phyloP scores from a whole-genome alignment of 1,140 invertebrate species.

The Tetragnatha versicolor region DNA sequence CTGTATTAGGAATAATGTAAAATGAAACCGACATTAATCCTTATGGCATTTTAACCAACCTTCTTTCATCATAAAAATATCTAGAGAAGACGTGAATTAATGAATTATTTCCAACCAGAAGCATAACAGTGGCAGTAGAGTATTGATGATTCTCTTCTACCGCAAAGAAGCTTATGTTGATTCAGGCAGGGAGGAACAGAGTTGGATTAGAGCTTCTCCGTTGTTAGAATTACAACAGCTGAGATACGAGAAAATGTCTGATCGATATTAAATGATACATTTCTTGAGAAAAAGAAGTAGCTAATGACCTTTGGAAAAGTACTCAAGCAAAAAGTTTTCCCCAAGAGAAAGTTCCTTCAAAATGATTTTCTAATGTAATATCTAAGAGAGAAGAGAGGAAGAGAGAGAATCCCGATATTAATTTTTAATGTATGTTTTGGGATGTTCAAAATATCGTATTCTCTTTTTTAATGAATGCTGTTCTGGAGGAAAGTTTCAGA shows the following conservation, averaged over 20 bases:
- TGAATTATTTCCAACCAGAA: no score
- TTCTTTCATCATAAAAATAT: no score
- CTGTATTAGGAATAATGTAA: no score
- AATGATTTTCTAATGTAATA: conserved; percentile 40
- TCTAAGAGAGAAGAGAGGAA: no score
- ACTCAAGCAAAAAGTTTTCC: conserved; percentile 15
- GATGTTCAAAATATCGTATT: no score
- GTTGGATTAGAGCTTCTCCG: conserved; percentile 6
- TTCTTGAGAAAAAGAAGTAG: conserved; percentile 27
- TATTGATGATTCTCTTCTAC: conserved; percentile 22
- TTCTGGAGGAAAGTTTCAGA: no score
- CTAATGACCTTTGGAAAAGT: conserved; percentile 16
- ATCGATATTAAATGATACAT: conserved; percentile 48
- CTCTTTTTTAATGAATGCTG: no score
- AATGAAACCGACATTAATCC: no score
- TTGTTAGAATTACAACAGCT: conserved; percentile 18
- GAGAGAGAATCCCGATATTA: no score
- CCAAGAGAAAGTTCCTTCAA: conserved; percentile 3
- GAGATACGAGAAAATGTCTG: conserved; percentile 7
- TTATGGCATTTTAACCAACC: no score
- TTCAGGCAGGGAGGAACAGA: background rate
- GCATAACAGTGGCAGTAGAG: background rate
- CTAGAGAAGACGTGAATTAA: no score
- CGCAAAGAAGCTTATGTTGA: conserved; percentile 1
- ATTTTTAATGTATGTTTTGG: no score